Evolutionary conservation across 2,113 vertebrate genomes (phyloP), one percentile per base, ranked within the genome.

Genomic region (Cyanoderma ruficeps): DNA sequence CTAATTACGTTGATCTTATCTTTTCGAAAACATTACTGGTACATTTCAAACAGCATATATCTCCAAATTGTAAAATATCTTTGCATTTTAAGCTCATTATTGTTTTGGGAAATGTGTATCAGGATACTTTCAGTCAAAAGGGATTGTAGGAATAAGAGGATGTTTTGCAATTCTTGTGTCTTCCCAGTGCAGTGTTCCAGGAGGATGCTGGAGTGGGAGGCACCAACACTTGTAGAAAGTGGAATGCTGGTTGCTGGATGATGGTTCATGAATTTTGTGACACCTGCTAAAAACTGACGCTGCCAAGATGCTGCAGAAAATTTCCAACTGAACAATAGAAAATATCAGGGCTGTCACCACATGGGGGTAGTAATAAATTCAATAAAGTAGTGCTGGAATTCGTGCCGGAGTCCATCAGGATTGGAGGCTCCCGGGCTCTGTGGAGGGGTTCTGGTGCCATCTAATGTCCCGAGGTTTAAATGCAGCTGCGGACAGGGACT

Each of bases 341-440:
- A 69, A 72, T 74, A 90, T 90, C 85, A 68, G n/a, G 42, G 16
- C 85, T 88, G 90, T 95, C 96, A 80, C 64, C 93, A 85, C 88
- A 2, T 14, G 75, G 41, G 85, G 92, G 79, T 90, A 88, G 86
- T 49, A 69, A 86, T 72, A 65, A 70, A 80, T 83, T 56, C 83
- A 19, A 17, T 39, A 39, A 50, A 75, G 39, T 14, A 33, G 22
- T 2, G 75, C 70, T 77, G 2, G 70, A 50, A n/a, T 59, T 87
- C 13, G 44, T 37, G 65, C 80, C 4, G 10, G 35, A 42, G 72
- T 17, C 87, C 24, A 0, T 22, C 11, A 5, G 23, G 65, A 11
- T 47, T 20, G 0, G 41, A 37, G n/a, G 41, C 49, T 37, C 31
- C 5, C 1, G 12, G 6, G 4, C 41, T 39, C 15, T 53, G 1